Evolutionary conservation across 2,797 vertebrate species (phyloP).

Genomic region (Enteromius paludinosus): DNA sequence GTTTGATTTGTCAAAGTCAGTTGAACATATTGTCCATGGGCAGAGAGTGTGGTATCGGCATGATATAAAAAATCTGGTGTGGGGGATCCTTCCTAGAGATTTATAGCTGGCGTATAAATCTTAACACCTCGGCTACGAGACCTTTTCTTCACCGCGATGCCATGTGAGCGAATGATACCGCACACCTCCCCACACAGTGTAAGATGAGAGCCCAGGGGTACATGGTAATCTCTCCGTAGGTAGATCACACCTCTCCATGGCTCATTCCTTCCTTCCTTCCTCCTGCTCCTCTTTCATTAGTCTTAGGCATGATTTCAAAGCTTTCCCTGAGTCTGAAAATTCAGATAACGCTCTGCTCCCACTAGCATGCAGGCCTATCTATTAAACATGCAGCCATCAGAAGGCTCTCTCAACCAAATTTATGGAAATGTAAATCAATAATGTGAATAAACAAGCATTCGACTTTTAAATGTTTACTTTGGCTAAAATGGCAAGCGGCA

Average conservation of each 20-base stretch:
- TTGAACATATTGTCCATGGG: slow-evolving; percentile 63
- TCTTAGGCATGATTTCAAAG: slow-evolving; percentile 64
- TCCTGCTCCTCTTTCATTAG: slow-evolving; percentile 73
- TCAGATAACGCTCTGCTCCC: slow-evolving; percentile 49
- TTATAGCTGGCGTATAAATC: slow-evolving; percentile 50
- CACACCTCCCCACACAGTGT: slow-evolving; percentile 32
- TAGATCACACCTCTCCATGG: slow-evolving; percentile 59
- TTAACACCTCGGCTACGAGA: slow-evolving; percentile 19
- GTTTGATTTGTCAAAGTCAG: slow-evolving; percentile 79
- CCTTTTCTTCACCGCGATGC: slow-evolving; percentile 23
- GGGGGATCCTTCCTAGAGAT: slow-evolving; percentile 35
- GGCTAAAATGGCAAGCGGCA: slow-evolving; percentile 16
- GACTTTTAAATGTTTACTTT: slow-evolving; percentile 39
- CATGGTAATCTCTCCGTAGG: slow-evolving; percentile 53
- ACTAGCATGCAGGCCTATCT: slow-evolving; percentile 37
- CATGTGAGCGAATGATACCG: slow-evolving; percentile 34
- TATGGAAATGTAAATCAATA: slow-evolving; percentile 59
- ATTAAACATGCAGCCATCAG: slow-evolving; percentile 51
- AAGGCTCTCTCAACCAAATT: slow-evolving; percentile 42
- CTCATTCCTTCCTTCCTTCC: slow-evolving; percentile 60
- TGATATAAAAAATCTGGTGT: slow-evolving; percentile 50
- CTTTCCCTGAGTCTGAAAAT: slow-evolving; percentile 45
- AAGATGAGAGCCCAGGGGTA: slow-evolving; percentile 44
- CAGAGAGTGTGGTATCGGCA: slow-evolving; percentile 46
- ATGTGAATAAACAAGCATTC: slow-evolving; percentile 39